Percentiles rank a stretch among this genome's conserved stretches.
Conservation (phyloP, 2,888 invertebrate genomes). For the Athalia circularis region DNA sequence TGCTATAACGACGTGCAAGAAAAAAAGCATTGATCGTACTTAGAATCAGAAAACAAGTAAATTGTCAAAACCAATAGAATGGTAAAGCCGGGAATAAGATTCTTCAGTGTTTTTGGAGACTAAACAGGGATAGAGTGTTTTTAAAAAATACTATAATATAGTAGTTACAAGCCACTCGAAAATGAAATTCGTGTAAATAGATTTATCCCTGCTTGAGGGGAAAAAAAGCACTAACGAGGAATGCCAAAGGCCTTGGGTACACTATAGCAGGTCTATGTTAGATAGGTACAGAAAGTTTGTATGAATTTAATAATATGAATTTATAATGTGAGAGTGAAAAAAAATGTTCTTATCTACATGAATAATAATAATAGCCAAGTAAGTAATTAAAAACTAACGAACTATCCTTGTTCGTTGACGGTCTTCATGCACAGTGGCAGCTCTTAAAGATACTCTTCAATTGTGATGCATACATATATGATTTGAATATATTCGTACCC, state of each 20-base stretch:
- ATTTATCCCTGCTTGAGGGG: neutral
- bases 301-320: conserved; percentile 51
- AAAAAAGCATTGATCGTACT: neutral
- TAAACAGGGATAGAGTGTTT: conserved; percentile 1
- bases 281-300: conserved; percentile 50
- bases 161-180: too few species aligned
- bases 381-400: conserved; percentile 12
- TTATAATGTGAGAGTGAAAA: conserved; percentile 46
- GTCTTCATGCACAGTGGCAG: conserved; percentile 23
- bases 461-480: conserved; percentile 36
- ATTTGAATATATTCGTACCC: conserved; percentile 27
- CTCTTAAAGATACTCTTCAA: conserved; percentile 36
- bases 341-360: conserved; percentile 50
- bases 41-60: neutral
- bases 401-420: neutral
- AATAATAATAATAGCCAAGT: conserved; percentile 3
- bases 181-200: conserved; percentile 16
- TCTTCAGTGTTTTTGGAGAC: conserved; percentile 39
- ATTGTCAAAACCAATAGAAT: too few species aligned
- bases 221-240: conserved; percentile 12
- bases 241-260: conserved; percentile 37
- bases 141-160: conserved; percentile 1
- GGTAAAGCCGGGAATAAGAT: too few species aligned
- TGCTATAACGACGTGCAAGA: too few species aligned
- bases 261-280: conserved; percentile 50